A percentile compares a stretch with the other conserved stretches of the same genome.
Conservation (phyloP, 2,113 vertebrate species). For the Odontophorus gujanensis region DNA sequence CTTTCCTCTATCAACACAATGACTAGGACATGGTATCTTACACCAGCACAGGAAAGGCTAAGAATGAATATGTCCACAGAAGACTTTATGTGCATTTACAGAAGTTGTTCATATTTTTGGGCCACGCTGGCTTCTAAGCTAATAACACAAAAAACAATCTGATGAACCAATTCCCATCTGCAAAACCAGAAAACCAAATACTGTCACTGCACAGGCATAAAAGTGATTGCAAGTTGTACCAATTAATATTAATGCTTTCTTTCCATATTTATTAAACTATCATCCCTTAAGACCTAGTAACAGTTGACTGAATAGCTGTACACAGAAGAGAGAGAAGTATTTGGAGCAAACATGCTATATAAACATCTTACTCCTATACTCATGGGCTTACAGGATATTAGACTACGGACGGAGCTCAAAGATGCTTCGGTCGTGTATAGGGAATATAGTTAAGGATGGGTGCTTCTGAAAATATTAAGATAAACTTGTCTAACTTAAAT, state of each 20-base stretch:
- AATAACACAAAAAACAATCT: not conserved
- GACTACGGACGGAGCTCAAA: not conserved
- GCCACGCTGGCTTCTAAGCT: not conserved
- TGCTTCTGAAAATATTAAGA: constrained; percentile 16
- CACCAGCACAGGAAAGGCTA: not conserved
- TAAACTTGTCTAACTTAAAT: constrained; percentile 41
- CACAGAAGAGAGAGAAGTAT: not conserved
- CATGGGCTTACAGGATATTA: not conserved
- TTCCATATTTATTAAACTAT: not conserved
- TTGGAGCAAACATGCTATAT: not conserved
- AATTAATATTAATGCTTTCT: not conserved
- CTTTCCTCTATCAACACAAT: not conserved
- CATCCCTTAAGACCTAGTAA: not conserved
- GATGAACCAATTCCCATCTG: not conserved
- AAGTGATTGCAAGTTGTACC: not conserved
- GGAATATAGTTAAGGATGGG: constrained; percentile 19
- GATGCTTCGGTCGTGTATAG: not conserved
- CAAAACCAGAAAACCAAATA: not conserved
- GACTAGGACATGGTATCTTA: not conserved
- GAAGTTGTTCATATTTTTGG: not conserved
- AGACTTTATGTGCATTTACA: not conserved
- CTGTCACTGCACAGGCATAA: not conserved
- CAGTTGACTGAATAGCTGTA: not conserved
- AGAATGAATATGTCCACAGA: not conserved
- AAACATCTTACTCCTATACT: not conserved